Evolutionary conservation across 1,140 invertebrate genomes (phyloP).

Genomic region (Pectinophora gossypiella): DNA sequence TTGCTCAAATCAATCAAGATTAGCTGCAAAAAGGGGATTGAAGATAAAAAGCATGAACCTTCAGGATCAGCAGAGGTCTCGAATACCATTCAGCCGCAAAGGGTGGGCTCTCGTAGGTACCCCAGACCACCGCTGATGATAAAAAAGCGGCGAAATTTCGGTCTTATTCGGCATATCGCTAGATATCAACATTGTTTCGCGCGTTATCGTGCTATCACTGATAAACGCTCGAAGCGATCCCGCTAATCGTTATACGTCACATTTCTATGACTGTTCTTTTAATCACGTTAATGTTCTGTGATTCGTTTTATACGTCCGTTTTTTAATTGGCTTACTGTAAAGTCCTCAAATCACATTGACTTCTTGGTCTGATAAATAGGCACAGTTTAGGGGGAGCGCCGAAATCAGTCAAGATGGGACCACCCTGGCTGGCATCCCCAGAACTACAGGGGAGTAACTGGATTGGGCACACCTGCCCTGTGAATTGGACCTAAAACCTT

Average conservation of each 20-base stretch:
- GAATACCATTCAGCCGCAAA: slow-evolving; percentile 66
- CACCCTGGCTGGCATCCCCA: no score
- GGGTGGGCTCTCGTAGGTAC: slow-evolving; percentile 46
- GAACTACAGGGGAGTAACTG: no score
- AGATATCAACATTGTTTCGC: slow-evolving; percentile 14
- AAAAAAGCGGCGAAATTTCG: slow-evolving; percentile 42
- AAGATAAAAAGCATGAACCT: slow-evolving; percentile 54
- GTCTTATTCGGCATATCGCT: slow-evolving; percentile 41
- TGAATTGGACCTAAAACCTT: no score
- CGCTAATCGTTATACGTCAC: neutral
- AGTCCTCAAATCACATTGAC: no score
- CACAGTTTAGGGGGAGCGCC: no score
- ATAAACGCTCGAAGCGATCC: slow-evolving; percentile 9
- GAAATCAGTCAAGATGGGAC: no score
- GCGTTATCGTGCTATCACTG: slow-evolving; percentile 47
- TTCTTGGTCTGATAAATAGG: no score
- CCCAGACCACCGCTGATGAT: slow-evolving; percentile 72
- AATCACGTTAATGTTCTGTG: no score
- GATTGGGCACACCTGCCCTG: no score
- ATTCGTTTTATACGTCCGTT: no score
- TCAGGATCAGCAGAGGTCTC: slow-evolving; percentile 75
- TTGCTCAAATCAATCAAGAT: slow-evolving; percentile 57
- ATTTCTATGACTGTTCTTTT: neutral
- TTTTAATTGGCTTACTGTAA: no score
- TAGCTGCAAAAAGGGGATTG: slow-evolving; percentile 33